These are phyloP conservation scores for Aulostomus chinensis DNA, from an alignment of 2,797 vertebrate genomes.

Conservation along the genomic window DNA sequence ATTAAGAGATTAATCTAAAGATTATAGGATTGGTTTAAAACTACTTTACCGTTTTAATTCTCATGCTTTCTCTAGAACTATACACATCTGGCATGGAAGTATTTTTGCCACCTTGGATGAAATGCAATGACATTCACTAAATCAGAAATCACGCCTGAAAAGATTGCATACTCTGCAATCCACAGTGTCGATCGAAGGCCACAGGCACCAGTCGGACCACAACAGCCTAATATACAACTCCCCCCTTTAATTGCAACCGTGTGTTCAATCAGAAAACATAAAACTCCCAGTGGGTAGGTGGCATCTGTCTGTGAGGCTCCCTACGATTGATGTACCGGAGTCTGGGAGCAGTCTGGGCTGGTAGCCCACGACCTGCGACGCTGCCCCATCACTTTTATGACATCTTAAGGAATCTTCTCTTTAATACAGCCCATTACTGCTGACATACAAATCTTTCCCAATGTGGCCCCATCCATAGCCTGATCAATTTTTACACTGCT, in stretches of 20 bases:
- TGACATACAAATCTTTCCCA: constrained; percentile 99
- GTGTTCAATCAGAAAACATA: constrained; percentile 81
- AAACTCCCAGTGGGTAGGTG: constrained; percentile 73
- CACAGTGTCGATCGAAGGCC: constrained; percentile 49
- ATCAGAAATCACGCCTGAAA: constrained; percentile 53
- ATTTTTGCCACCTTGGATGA: constrained; percentile 29
- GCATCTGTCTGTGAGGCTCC: constrained; percentile 73
- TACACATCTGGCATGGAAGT: no score
- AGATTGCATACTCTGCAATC: constrained; percentile 65
- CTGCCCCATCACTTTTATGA: constrained; percentile 83
- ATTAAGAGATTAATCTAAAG: no score
- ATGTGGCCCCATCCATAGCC: constrained; percentile 91
- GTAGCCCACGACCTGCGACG: constrained; percentile 55
- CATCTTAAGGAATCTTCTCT: constrained; percentile 97
- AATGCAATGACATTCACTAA: constrained; percentile 40
- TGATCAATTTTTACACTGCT: constrained; percentile 99
- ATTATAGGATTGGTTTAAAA: no score
- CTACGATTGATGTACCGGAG: constrained; percentile 79
- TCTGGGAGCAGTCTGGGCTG: constrained; percentile 45
- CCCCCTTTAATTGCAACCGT: constrained; percentile 73
- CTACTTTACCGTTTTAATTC: no score
- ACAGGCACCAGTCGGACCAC: constrained; percentile 50
- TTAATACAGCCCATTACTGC: constrained; percentile 99
- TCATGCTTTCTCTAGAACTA: no score
- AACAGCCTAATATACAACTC: constrained; percentile 78